Percentiles rank a stretch among this genome's conserved stretches.
Conservation (phyloP, 2,888 invertebrate species). For the Zele albiditarsus region DNA sequence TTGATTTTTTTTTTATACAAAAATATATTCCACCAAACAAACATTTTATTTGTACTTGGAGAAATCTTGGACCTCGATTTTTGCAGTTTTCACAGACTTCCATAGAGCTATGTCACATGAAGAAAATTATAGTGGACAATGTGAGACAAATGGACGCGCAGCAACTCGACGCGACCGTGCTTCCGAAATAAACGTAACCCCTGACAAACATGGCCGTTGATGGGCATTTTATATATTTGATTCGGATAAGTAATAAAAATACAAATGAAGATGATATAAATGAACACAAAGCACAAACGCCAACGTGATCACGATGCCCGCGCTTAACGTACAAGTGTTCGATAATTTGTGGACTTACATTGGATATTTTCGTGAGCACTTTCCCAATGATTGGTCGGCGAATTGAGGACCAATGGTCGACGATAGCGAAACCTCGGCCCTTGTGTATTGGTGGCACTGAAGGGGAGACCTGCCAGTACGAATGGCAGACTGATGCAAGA, state of each 20-base stretch:
- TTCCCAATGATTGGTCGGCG: constrained; percentile 93
- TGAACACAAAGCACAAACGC: not conserved
- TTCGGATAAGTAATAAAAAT: constrained; percentile 20
- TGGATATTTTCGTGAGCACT: constrained; percentile 82
- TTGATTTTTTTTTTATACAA: not conserved
- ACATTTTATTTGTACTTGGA: not conserved
- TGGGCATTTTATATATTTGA: constrained; percentile 38
- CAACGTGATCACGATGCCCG: constrained; percentile 39
- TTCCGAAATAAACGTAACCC: constrained; percentile 18
- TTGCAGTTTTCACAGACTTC: not conserved
- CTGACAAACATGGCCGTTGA: constrained; percentile 52
- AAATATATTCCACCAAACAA: not conserved
- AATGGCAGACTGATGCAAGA: constrained; percentile 66
- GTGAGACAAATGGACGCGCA: not conserved
- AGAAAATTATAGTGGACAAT: not conserved
- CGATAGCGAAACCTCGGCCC: constrained; percentile 79
- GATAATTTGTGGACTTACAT: constrained; percentile 85
- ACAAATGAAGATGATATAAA: not conserved
- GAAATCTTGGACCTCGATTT: not conserved
- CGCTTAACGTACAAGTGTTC: constrained; percentile 67
- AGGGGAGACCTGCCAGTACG: constrained; percentile 70
- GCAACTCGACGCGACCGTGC: not conserved
- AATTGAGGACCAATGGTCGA: constrained; percentile 89
- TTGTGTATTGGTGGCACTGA: constrained; percentile 83
- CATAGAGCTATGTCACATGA: not conserved